Evolutionary conservation across 2,113 vertebrate species (phyloP), one percentile per base, ranked within the genome.

Genomic region (Pristiophorus japonicus): DNA sequence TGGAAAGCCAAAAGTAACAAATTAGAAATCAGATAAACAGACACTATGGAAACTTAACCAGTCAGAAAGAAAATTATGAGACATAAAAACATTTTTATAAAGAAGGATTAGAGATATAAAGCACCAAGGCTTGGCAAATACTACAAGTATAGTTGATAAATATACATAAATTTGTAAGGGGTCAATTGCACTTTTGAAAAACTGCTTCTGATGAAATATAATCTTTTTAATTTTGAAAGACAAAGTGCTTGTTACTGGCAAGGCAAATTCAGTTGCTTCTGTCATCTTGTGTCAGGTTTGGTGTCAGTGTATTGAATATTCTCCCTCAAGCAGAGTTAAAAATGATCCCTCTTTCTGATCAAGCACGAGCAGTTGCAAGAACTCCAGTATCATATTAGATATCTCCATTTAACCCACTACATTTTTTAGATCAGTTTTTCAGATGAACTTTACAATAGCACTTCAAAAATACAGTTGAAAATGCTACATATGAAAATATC

Each of bases 271-370:
- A 38, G 59, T 92, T 92, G 59, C 88, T 65, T 18, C 88, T 65
- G 59, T 38, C 59, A 45, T 38, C 59, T 63, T 62, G 18, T 92
- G 88, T 92, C 88, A 92, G 88, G 59, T 65, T 91, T 91, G 59
- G 55, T 62, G 62, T 92, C 88, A 63, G 88, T 38, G 16, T 92
- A 92, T 63, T 92, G 16, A 59, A 65, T 92, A 63, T 92, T 92
- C 59, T 92, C 88, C 88, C 88, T 65, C 88, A 92, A 92, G 88
- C 88, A 92, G 59, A 65, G 88, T 92, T 65, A 92, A 92, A 38
- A 92, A 92, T 38, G 88, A 63, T 92, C 88, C 55, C 87, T 92
- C 88, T 92, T 59, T 92, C 62, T 92, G 88, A 38, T 92, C 59
- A 92, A 92, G 88, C 16, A 92, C 88, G 38, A 92, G 59, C 42